Evolutionary conservation across 2,888 invertebrate species (phyloP).

Genomic region (Ellobium chinense): DNA sequence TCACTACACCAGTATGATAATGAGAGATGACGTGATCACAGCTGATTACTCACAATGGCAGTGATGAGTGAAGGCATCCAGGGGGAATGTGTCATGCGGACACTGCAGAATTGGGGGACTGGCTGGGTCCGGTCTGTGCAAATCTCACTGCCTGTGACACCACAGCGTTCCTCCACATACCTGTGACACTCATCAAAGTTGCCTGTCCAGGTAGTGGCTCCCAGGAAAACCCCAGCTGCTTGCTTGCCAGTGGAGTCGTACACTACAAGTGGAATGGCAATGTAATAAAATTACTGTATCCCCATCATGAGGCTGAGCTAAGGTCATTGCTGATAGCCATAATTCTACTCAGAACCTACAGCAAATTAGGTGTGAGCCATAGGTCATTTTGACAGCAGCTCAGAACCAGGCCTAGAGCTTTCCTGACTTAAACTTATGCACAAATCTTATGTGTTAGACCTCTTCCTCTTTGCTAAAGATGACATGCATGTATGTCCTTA

Average conservation of each 20-base stretch:
- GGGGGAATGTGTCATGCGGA: slow-evolving; percentile 34
- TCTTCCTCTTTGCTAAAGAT: too few relatives aligned
- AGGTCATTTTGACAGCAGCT: too few relatives aligned
- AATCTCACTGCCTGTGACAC: neutral
- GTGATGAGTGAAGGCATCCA: slow-evolving; percentile 37
- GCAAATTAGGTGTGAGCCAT: too few relatives aligned
- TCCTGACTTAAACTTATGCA: too few relatives aligned
- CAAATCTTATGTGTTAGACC: too few relatives aligned
- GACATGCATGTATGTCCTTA: too few relatives aligned
- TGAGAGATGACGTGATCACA: too few relatives aligned
- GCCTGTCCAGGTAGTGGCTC: slow-evolving; percentile 37
- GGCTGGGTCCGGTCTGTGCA: neutral
- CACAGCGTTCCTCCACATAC: neutral
- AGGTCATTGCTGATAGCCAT: too few relatives aligned
- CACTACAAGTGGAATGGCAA: slow-evolving; percentile 35
- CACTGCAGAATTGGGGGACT: slow-evolving; percentile 39
- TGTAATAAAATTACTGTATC: neutral
- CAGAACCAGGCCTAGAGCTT: too few relatives aligned
- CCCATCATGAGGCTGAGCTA: too few relatives aligned
- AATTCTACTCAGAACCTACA: too few relatives aligned
- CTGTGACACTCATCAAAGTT: slow-evolving; percentile 48
- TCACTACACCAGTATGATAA: too few relatives aligned
- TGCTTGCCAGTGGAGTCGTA: slow-evolving; percentile 46
- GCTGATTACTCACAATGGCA: slow-evolving; percentile 41
- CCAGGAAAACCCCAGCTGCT: slow-evolving; percentile 37